A percentile compares a stretch with the other conserved stretches of the same genome.
These are phyloP conservation scores for Trematocara marginatum DNA, from an alignment of 2,113 vertebrate genomes.

Conservation along the genomic window DNA sequence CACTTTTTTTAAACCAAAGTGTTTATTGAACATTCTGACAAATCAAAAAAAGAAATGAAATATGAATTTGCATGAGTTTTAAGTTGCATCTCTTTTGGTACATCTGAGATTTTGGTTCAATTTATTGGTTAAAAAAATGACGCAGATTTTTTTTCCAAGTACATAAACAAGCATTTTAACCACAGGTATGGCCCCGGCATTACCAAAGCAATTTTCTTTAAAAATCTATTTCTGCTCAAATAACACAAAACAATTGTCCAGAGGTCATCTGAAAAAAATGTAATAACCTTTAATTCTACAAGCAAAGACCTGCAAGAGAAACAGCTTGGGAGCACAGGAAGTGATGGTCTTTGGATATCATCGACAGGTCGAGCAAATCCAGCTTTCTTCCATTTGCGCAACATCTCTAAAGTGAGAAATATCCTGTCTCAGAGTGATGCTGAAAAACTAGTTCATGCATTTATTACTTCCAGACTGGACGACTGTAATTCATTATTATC, in stretches of 20 bases:
- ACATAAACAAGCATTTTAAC: not conserved
- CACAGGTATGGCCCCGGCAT: not conserved
- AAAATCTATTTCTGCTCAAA: not conserved
- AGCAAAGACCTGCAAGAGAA: accelerated
- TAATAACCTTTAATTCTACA: not conserved
- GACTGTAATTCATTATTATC: too few species aligned
- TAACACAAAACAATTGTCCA: not conserved
- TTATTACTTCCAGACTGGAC: too few species aligned
- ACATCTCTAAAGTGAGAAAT: too few species aligned
- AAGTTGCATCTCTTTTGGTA: not conserved
- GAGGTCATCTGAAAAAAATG: not conserved
- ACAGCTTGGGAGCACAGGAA: accelerated
- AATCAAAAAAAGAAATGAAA: too few species aligned
- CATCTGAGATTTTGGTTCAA: not conserved
- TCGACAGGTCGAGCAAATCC: not conserved
- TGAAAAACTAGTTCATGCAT: too few species aligned
- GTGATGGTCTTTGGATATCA: not conserved
- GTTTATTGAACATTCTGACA: not conserved
- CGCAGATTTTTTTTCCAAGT: accelerated
- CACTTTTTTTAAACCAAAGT: not conserved
- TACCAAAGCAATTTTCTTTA: not conserved
- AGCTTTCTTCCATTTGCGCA: not conserved
- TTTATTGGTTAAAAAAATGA: accelerated
- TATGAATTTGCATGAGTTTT: not conserved
- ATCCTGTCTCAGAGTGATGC: too few species aligned